phyloP scores from a whole-genome alignment of 2,888 invertebrate genomes.

The Prenolepis imparis region DNA sequence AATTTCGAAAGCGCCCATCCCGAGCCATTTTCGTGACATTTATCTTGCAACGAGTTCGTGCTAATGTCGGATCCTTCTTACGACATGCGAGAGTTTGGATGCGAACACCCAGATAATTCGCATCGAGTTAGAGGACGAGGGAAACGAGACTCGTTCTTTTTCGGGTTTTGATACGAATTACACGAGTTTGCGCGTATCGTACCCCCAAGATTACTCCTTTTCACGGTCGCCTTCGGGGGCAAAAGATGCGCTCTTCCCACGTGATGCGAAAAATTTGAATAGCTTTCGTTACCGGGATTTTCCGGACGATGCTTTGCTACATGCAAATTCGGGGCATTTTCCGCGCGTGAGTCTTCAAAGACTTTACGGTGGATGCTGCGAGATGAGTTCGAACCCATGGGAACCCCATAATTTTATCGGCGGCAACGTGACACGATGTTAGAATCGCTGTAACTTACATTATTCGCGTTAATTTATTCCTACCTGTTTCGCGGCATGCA shows the following conservation, averaged over 20 bases:
- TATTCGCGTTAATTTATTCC: conserved; percentile 18
- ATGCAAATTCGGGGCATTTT: conserved; percentile 68
- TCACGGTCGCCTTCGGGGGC: conserved; percentile 66
- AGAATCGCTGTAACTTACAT: conserved; percentile 29
- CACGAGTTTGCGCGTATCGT: conserved; percentile 47
- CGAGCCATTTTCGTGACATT: conserved; percentile 53
- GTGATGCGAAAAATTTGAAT: conserved; percentile 73
- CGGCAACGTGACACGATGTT: conserved; percentile 27
- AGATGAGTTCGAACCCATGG: conserved; percentile 34
- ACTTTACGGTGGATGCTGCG: conserved; percentile 46
- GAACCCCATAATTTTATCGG: conserved; percentile 4
- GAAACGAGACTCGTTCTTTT: conserved; percentile 28
- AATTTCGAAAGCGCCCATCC: conserved; percentile 51
- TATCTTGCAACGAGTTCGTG: conserved; percentile 56
- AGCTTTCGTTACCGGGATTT: conserved; percentile 60
- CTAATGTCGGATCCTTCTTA: conserved; percentile 43
- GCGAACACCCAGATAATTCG: conserved; percentile 39
- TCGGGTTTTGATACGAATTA: conserved; percentile 49
- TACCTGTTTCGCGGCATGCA: background rate
- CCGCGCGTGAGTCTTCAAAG: conserved; percentile 37
- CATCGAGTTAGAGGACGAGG: conserved; percentile 46
- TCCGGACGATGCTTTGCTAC: conserved; percentile 61
- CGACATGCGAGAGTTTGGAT: conserved; percentile 56
- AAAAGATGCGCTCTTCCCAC: conserved; percentile 37
- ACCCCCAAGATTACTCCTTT: conserved; percentile 60